A percentile compares a stretch with the other conserved stretches of the same genome.
These are phyloP conservation scores for Ophonus ardosiacus DNA, from an alignment of 2,888 invertebrate genomes.

Conservation along the genomic window DNA sequence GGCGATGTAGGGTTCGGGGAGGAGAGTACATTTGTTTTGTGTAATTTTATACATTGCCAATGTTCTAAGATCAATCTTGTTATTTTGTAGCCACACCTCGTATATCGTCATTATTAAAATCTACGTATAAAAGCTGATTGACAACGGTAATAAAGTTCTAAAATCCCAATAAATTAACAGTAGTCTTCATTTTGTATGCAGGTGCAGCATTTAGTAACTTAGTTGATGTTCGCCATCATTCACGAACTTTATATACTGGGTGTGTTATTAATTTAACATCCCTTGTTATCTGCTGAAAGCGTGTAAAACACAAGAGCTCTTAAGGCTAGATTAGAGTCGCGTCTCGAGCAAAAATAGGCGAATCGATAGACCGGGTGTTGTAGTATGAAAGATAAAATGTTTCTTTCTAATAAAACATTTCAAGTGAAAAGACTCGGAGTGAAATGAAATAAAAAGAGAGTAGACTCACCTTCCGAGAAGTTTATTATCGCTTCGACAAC, in stretches of 20 bases:
- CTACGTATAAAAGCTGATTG: too few species aligned
- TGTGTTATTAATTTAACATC: background rate
- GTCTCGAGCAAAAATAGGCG: conserved; percentile 16
- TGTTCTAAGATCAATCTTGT: too few species aligned
- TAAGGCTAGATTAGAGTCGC: conserved; percentile 3
- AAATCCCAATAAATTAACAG: too few species aligned
- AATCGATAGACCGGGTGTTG: conserved; percentile 14
- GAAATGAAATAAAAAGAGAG: conserved; percentile 43
- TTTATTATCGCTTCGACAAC: conserved; percentile 58
- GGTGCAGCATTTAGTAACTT: too few species aligned
- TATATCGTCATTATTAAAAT: too few species aligned
- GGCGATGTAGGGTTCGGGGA: too few species aligned
- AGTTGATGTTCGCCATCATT: too few species aligned
- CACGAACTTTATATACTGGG: background rate
- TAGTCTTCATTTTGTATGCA: too few species aligned
- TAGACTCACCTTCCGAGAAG: conserved; percentile 44
- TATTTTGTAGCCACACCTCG: too few species aligned
- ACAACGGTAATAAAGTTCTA: too few species aligned
- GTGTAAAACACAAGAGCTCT: conserved; percentile 19
- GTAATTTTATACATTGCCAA: too few species aligned
- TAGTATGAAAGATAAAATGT: conserved; percentile 36
- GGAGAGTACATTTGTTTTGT: too few species aligned
- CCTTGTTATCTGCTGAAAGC: background rate
- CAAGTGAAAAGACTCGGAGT: conserved; percentile 24
- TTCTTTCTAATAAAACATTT: conserved; percentile 45